Conservation (phyloP, 1,140 invertebrate genomes). For the Drosophila takahashii region DNA sequence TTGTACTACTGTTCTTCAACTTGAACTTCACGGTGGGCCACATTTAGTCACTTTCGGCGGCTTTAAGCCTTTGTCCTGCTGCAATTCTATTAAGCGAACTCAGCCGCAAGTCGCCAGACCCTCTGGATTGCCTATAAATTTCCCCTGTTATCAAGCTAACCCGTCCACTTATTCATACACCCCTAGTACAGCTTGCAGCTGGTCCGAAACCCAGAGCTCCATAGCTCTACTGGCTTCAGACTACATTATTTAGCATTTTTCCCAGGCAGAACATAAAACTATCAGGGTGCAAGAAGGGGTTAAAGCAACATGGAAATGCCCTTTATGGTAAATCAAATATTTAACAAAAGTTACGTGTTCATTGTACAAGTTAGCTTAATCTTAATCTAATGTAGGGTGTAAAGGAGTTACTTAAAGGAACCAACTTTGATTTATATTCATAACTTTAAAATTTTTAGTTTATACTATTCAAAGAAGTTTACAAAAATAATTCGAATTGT, state of each 20-base stretch:
- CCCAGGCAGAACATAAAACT: slow-evolving; percentile 49
- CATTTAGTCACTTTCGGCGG: slow-evolving; percentile 27
- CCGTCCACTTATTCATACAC: slow-evolving; percentile 71
- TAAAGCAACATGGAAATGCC: neutral
- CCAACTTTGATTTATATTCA: no score
- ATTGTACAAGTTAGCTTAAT: no score
- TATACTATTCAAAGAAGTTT: no score
- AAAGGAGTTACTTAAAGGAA: no score
- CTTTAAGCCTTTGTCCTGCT: slow-evolving; percentile 51
- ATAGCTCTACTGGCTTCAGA: slow-evolving; percentile 10
- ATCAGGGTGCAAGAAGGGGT: slow-evolving; percentile 1
- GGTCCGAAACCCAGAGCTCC: slow-evolving; percentile 20
- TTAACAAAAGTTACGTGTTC: neutral
- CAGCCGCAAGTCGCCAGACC: slow-evolving; percentile 33
- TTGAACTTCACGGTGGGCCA: slow-evolving; percentile 59
- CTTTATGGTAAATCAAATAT: neutral
- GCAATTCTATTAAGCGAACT: slow-evolving; percentile 71
- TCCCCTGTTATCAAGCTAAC: slow-evolving; percentile 66
- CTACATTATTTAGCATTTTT: slow-evolving; percentile 64
- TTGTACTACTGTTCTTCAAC: slow-evolving; percentile 34
- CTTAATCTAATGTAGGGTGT: no score
- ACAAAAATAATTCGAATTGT: no score
- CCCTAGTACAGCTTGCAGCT: slow-evolving; percentile 53
- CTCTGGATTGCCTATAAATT: slow-evolving; percentile 73
- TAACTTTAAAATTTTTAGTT: no score